phyloP scores from a whole-genome alignment of 1,140 invertebrate genomes.

The Drosophila watanabei region DNA sequence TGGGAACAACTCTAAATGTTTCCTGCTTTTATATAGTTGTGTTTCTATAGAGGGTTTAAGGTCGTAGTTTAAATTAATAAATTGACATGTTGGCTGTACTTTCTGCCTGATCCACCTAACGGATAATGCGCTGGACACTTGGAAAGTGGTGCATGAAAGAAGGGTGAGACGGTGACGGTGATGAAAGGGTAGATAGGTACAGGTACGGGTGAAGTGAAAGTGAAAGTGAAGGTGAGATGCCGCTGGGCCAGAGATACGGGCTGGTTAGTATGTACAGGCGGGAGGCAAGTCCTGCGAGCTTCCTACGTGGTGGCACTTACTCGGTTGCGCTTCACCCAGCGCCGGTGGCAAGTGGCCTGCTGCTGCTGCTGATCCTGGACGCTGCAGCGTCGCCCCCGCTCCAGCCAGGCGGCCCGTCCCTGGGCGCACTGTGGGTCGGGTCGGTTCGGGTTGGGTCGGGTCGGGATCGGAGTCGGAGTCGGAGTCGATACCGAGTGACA shows the following conservation, averaged over 20 bases:
- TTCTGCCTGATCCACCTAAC: constrained; percentile 55
- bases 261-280: constrained; percentile 20
- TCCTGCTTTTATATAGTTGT: neutral
- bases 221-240: constrained; percentile 18
- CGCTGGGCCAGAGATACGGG: constrained; percentile 4
- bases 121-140: constrained; percentile 69
- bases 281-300: constrained; percentile 4
- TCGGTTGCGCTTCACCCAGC: constrained; percentile 94
- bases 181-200: constrained; percentile 21
- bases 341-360: constrained; percentile 88
- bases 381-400: constrained; percentile 89
- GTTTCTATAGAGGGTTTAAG: constrained; percentile 6
- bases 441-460: constrained; percentile 22
- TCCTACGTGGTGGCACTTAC: constrained; percentile 86
- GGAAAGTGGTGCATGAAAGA: constrained; percentile 43
- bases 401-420: constrained; percentile 93
- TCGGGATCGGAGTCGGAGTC: constrained; percentile 6
- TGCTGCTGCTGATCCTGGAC: constrained; percentile 88
- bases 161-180: constrained; percentile 20
- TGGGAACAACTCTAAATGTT: too few relatives aligned
- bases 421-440: constrained; percentile 88
- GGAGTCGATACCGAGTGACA: constrained; percentile 44
- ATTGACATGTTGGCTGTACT: neutral
- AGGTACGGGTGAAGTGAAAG: constrained; percentile 20
- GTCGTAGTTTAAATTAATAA: constrained; percentile 34